These are phyloP conservation scores for Epirrhoe alternata DNA, from an alignment of 2,888 invertebrate genomes.

Conservation along the genomic window DNA sequence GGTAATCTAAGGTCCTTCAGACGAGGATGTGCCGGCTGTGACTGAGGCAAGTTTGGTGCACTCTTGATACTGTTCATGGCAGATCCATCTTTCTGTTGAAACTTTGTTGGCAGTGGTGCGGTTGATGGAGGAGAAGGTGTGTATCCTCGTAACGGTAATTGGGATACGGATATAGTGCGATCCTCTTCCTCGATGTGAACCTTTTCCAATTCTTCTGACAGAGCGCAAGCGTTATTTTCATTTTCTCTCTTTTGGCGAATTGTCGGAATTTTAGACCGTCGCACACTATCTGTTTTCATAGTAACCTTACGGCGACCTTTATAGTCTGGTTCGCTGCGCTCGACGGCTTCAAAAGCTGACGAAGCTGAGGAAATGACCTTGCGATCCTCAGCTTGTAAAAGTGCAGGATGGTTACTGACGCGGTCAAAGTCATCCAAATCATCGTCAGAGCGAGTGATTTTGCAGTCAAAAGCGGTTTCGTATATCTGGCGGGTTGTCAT, in stretches of 20 bases:
- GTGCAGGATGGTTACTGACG: conserved; percentile 91
- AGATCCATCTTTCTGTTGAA: conserved; percentile 89
- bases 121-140: conserved; percentile 94
- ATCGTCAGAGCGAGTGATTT: conserved; percentile 92
- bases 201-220: conserved; percentile 86
- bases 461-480: conserved; percentile 96
- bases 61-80: conserved; percentile 92
- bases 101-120: conserved; percentile 92
- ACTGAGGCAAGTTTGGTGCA: conserved; percentile 90
- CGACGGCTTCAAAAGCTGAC: conserved; percentile 81
- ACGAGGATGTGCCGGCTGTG: conserved; percentile 88
- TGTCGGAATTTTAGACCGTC: conserved; percentile 86
- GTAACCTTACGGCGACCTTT: conserved; percentile 85
- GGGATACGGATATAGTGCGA: conserved; percentile 83
- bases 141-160: conserved; percentile 88
- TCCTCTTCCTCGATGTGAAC: conserved; percentile 86
- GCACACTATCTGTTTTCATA: conserved; percentile 82
- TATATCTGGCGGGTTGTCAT: conserved; percentile 90
- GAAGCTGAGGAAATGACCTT: conserved; percentile 80
- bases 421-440: conserved; percentile 93
- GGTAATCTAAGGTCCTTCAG: conserved; percentile 90
- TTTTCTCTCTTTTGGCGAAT: conserved; percentile 82
- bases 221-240: conserved; percentile 70
- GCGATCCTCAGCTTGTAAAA: conserved; percentile 85
- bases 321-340: conserved; percentile 78